Evolutionary conservation across 2,888 invertebrate species (phyloP).

Genomic region (Morinoia aosen): DNA sequence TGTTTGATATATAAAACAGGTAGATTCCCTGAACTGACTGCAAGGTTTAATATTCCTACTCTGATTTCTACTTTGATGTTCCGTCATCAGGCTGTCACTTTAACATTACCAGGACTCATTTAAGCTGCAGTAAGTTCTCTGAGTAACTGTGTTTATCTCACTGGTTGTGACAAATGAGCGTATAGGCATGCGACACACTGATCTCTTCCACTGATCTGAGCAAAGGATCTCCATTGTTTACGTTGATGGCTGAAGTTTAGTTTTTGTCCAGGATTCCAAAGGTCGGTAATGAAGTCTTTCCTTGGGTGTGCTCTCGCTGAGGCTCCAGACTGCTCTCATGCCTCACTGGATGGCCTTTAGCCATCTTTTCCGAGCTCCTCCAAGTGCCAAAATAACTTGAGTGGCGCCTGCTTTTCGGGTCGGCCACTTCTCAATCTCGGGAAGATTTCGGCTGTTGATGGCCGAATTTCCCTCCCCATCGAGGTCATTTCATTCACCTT

Average conservation of each 20-base stretch:
- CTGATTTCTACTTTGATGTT: too few relatives aligned
- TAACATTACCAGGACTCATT: neutral
- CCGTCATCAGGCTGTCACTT: neutral
- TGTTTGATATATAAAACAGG: too few relatives aligned
- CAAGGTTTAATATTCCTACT: too few relatives aligned
- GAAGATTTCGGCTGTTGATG: conserved; percentile 40
- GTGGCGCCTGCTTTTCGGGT: conserved; percentile 53
- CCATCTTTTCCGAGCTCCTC: conserved; percentile 49
- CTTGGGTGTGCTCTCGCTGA: conserved; percentile 2
- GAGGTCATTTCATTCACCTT: conserved; percentile 45
- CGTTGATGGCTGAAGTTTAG: conserved; percentile 18
- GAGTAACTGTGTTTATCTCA: neutral
- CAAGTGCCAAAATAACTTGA: conserved; percentile 55
- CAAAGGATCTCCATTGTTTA: conserved; percentile 35
- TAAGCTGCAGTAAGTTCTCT: neutral
- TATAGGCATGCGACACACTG: neutral
- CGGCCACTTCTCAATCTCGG: conserved; percentile 43
- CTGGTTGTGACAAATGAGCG: neutral
- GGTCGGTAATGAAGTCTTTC: conserved; percentile 46
- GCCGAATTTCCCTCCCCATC: conserved; percentile 32
- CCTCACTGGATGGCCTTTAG: conserved; percentile 43
- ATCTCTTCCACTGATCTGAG: neutral
- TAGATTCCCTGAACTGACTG: too few relatives aligned
- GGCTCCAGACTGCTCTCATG: conserved; percentile 43
- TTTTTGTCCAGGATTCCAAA: conserved; percentile 6